A percentile compares a stretch with the other conserved stretches of the same genome.
These are phyloP conservation scores for Crepidodera aurea DNA, from an alignment of 2,888 invertebrate species.

Conservation along the genomic window DNA sequence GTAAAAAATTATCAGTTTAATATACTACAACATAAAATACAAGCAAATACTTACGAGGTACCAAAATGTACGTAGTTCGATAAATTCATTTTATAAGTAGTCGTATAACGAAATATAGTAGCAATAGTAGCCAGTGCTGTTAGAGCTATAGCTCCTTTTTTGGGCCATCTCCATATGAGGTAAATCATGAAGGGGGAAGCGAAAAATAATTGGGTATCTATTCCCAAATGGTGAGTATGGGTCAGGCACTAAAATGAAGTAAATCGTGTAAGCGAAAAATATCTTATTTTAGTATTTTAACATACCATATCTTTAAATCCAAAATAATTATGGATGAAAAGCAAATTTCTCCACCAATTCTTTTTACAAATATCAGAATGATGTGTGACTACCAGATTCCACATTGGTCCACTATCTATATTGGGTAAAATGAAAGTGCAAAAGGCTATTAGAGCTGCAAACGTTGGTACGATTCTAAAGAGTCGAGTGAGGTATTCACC, in stretches of 20 bases:
- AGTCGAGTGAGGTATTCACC: conserved; percentile 71
- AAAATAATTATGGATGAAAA: conserved; percentile 77
- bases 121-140: conserved; percentile 64
- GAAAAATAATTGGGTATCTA: conserved; percentile 74
- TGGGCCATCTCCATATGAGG: conserved; percentile 69
- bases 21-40: no score
- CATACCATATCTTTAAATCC: conserved; percentile 75
- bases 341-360: conserved; percentile 75
- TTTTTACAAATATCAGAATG: conserved; percentile 73
- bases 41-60: conserved; percentile 71
- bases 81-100: conserved; percentile 67
- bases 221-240: conserved; percentile 76
- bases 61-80: conserved; percentile 75
- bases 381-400: conserved; percentile 73
- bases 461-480: conserved; percentile 70
- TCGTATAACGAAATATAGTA: conserved; percentile 69
- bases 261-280: no score
- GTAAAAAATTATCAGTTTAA: no score
- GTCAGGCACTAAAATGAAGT: conserved; percentile 68
- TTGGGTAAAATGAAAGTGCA: conserved; percentile 73
- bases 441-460: conserved; percentile 70
- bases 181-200: conserved; percentile 69
- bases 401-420: conserved; percentile 71
- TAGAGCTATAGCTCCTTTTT: conserved; percentile 63
- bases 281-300: no score